These are phyloP conservation scores for Cyrtodaria siliqua DNA, from an alignment of 2,888 invertebrate genomes.

Conservation along the genomic window DNA sequence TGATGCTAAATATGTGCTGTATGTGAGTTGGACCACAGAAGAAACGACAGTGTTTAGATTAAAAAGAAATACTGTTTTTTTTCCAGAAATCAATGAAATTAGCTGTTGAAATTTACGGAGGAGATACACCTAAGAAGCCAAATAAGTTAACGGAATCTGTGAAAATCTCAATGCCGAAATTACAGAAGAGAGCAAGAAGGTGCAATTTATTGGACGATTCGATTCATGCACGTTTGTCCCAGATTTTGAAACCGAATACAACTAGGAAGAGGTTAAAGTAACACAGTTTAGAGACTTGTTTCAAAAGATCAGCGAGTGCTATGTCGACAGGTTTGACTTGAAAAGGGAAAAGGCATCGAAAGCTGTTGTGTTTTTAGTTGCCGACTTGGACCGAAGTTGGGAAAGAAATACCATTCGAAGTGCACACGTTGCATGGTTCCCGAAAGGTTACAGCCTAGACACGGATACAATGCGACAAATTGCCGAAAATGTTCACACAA, in stretches of 20 bases:
- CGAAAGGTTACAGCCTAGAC: constrained; percentile 12
- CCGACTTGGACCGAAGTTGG: constrained; percentile 31
- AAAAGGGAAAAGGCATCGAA: constrained; percentile 42
- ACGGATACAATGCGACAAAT: constrained; percentile 13
- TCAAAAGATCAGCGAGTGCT: too few species aligned
- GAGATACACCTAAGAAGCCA: constrained; percentile 21
- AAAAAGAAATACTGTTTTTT: not conserved
- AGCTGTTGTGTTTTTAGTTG: constrained; percentile 49
- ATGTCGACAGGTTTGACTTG: constrained; percentile 1
- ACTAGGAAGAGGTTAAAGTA: too few species aligned
- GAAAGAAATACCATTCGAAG: constrained; percentile 8
- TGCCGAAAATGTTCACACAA: constrained; percentile 6
- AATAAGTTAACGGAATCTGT: constrained; percentile 1
- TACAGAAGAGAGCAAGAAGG: not conserved
- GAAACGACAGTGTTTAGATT: not conserved
- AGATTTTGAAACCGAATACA: too few species aligned
- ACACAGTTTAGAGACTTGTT: too few species aligned
- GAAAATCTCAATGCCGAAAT: constrained; percentile 15
- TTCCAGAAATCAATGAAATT: not conserved
- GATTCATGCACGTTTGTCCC: constrained; percentile 10
- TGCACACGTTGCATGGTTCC: constrained; percentile 29
- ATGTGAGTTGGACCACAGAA: constrained; percentile 33
- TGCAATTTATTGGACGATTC: constrained; percentile 17
- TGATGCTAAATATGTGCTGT: too few species aligned
- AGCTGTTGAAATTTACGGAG: constrained; percentile 9